Evolutionary conservation across 2,888 invertebrate genomes (phyloP).

Genomic region (Drosophila ustulata): DNA sequence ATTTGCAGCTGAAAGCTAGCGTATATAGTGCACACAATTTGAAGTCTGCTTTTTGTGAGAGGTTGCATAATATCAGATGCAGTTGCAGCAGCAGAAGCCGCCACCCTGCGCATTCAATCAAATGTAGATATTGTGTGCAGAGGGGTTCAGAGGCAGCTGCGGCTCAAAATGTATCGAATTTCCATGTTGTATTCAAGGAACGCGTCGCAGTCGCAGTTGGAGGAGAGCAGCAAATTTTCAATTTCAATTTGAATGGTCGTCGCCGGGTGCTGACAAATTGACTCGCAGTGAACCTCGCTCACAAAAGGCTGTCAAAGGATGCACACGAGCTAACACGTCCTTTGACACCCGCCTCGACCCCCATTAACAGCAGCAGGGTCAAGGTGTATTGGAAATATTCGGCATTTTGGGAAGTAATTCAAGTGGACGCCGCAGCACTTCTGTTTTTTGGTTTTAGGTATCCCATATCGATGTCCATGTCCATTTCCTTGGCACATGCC

Average conservation of each 20-base stretch:
- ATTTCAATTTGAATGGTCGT: constrained; percentile 57
- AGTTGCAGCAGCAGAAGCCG: constrained; percentile 31
- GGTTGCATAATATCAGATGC: constrained; percentile 39
- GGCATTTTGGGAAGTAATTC: constrained; percentile 65
- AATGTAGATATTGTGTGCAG: neutral
- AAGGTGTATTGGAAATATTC: constrained; percentile 38
- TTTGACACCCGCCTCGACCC: constrained; percentile 65
- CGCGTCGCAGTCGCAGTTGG: constrained; percentile 1
- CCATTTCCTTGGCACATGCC: constrained; percentile 78
- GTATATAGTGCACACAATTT: neutral
- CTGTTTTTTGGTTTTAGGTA: constrained; percentile 72
- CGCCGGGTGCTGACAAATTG: constrained; percentile 69
- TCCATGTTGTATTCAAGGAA: constrained; percentile 59
- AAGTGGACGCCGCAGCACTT: constrained; percentile 71
- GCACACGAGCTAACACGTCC: constrained; percentile 66
- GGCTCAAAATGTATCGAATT: constrained; percentile 64
- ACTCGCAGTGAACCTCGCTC: constrained; percentile 51
- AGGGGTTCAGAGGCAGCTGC: constrained; percentile 16
- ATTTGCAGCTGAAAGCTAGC: constrained; percentile 33
- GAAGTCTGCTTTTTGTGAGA: constrained; percentile 28
- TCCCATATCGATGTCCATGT: constrained; percentile 40
- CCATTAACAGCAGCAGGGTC: constrained; percentile 27
- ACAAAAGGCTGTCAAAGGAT: constrained; percentile 61
- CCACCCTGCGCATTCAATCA: constrained; percentile 45
- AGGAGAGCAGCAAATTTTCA: constrained; percentile 57